These are phyloP conservation scores for Pelecanoides urinatrix DNA, from an alignment of 2,113 vertebrate species.

Conservation along the genomic window DNA sequence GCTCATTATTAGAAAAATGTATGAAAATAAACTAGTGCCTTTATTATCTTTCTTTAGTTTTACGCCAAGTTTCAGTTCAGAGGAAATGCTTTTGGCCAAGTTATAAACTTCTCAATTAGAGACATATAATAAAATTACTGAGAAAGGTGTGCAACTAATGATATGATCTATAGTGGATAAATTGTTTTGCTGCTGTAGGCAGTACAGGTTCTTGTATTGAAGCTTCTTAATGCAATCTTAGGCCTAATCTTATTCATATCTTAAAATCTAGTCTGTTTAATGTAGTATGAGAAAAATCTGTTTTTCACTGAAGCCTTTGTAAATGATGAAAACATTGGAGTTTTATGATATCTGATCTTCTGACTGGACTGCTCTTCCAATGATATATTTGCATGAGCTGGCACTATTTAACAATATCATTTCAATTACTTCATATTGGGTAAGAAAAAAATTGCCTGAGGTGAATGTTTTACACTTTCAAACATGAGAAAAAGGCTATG, in stretches of 20 bases:
- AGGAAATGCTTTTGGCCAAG: neutral
- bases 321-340: neutral
- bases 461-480: neutral
- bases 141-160: neutral
- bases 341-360: neutral
- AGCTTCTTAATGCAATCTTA: neutral
- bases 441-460: neutral
- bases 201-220: neutral
- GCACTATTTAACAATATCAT: neutral
- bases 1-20: neutral
- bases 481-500: neutral
- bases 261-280: neutral
- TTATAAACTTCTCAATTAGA: neutral
- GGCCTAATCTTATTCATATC: neutral
- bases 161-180: neutral
- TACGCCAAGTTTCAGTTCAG: neutral
- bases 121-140: neutral
- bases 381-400: neutral
- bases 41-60: neutral
- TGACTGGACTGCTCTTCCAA: neutral
- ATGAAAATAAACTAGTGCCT: neutral
- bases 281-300: neutral
- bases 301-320: neutral
- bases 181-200: neutral
- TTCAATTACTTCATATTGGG: neutral